Evolutionary conservation across 2,888 invertebrate species (phyloP).

Genomic region (Trissoscelio sp.): DNA sequence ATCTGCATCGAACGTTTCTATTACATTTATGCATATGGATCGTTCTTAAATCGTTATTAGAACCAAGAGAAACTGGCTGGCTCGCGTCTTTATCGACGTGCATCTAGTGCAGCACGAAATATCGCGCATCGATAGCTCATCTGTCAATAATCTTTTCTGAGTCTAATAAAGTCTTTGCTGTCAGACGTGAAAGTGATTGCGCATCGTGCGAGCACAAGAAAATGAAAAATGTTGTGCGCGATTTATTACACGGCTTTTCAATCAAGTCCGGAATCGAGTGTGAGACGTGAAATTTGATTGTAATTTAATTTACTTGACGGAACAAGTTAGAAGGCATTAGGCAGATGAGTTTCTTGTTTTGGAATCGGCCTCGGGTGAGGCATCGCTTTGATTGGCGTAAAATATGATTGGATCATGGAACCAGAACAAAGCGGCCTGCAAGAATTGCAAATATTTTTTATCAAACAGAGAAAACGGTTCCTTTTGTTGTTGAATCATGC

Average conservation of each 20-base stretch:
- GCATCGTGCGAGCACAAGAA: background rate
- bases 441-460: constrained; percentile 19
- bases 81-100: constrained; percentile 24
- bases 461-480: constrained; percentile 15
- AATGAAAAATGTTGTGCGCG: constrained; percentile 18
- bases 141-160: constrained; percentile 33
- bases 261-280: constrained; percentile 5
- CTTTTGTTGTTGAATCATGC: constrained; percentile 41
- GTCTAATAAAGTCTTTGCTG: constrained; percentile 49
- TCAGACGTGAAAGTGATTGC: constrained; percentile 49
- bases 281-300: constrained; percentile 32
- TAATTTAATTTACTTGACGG: constrained; percentile 62
- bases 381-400: constrained; percentile 58
- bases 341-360: constrained; percentile 41
- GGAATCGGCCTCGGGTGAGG: constrained; percentile 50
- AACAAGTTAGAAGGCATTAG: constrained; percentile 47
- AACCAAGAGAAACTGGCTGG: constrained; percentile 34
- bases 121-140: constrained; percentile 40
- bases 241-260: constrained; percentile 49
- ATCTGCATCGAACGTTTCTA: constrained; percentile 48
- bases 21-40: constrained; percentile 49
- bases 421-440: constrained; percentile 35
- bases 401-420: constrained; percentile 65
- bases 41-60: constrained; percentile 40
- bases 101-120: constrained; percentile 36